Percentiles rank a stretch among this genome's conserved stretches.
phyloP scores from a whole-genome alignment of 2,113 vertebrate genomes.

The Asarcornis scutulata region DNA sequence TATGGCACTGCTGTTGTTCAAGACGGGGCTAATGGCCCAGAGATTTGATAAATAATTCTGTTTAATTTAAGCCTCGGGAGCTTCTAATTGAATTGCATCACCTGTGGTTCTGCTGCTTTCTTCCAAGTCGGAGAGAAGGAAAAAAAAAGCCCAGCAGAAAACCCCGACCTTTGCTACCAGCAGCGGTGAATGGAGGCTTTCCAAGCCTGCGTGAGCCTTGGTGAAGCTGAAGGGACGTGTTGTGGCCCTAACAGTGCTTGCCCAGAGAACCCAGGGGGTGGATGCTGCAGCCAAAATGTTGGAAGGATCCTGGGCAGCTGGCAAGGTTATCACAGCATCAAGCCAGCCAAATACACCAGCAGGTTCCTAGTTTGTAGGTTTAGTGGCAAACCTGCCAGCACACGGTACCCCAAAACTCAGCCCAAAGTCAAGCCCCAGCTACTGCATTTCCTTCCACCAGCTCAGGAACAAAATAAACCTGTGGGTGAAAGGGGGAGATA shows the following conservation, averaged over 20 bases:
- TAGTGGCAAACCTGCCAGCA: not conserved
- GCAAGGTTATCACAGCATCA: fast-evolving
- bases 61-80: slow-evolving; percentile 42
- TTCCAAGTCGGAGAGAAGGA: not conserved
- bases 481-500: not conserved
- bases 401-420: not conserved
- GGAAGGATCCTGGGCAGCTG: not conserved
- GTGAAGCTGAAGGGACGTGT: not conserved
- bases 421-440: not conserved
- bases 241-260: not conserved
- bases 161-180: not conserved
- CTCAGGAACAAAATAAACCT: not conserved
- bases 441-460: not conserved
- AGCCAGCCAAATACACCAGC: not conserved
- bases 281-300: not conserved
- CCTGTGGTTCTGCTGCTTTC: slow-evolving; percentile 47
- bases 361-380: not conserved
- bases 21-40: not conserved
- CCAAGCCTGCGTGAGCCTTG: not conserved
- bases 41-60: slow-evolving; percentile 58
- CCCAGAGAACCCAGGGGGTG: not conserved
- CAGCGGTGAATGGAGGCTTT: slow-evolving; percentile 18
- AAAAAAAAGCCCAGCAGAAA: not conserved
- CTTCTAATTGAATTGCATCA: slow-evolving; percentile 51
- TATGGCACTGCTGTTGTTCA: not conserved